phyloP scores from a whole-genome alignment of 2,888 invertebrate species.

The Dryomyza anilis region DNA sequence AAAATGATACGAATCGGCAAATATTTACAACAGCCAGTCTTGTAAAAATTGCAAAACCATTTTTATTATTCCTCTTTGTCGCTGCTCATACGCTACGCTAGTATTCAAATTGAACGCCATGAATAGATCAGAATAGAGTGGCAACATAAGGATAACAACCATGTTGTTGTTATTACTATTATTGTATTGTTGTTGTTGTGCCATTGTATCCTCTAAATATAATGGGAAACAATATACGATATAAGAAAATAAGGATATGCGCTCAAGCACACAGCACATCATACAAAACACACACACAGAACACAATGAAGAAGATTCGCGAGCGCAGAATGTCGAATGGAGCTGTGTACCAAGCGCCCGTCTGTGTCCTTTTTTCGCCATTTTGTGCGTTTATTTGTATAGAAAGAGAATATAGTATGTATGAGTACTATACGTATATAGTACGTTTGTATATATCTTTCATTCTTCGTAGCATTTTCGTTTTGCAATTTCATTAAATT shows the following conservation, averaged over 20 bases:
- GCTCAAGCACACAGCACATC: background rate
- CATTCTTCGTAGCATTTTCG: constrained; percentile 52
- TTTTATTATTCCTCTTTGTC: background rate
- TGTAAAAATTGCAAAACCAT: background rate
- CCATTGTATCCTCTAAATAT: constrained; percentile 9
- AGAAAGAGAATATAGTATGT: no score
- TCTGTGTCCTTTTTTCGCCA: constrained; percentile 24
- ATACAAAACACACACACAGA: background rate
- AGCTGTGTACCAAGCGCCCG: no score
- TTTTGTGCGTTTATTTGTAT: constrained; percentile 21
- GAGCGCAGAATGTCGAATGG: background rate
- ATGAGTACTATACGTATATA: no score
- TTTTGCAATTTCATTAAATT: constrained; percentile 62
- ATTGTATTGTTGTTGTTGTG: constrained; percentile 13
- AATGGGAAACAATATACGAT: constrained; percentile 10
- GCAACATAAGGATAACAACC: constrained; percentile 14
- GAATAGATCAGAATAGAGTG: constrained; percentile 7
- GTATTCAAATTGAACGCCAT: constrained; percentile 10
- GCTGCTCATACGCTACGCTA: background rate
- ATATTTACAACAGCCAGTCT: background rate
- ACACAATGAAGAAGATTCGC: background rate
- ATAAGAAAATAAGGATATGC: constrained; percentile 1
- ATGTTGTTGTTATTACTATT: constrained; percentile 30
- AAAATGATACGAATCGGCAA: background rate
- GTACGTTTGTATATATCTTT: no score